Evolutionary conservation across 2,888 invertebrate genomes (phyloP).

Genomic region (Drosophila buzzatii): DNA sequence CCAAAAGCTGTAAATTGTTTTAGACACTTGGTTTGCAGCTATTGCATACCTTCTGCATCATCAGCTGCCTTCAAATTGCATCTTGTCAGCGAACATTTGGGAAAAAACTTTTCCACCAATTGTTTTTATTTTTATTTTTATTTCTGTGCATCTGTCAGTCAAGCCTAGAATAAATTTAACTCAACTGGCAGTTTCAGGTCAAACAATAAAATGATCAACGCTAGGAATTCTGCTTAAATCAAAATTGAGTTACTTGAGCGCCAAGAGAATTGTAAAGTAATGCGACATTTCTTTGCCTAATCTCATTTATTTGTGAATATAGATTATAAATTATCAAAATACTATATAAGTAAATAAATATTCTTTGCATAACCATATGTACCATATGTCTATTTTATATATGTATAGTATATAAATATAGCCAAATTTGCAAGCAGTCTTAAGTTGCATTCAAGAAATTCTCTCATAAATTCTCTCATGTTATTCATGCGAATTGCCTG

Average conservation of each 20-base stretch:
- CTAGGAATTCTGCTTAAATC: not conserved
- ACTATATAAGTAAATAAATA: too few species aligned
- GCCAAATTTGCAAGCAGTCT: not conserved
- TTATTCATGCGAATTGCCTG: not conserved
- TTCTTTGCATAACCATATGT: too few species aligned
- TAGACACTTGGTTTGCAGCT: slow-evolving; percentile 29
- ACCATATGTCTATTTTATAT: too few species aligned
- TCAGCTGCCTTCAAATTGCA: slow-evolving; percentile 32
- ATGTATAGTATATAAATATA: not conserved
- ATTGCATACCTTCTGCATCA: slow-evolving; percentile 6
- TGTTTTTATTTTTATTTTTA: too few species aligned
- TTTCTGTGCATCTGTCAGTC: slow-evolving; percentile 7
- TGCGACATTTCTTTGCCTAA: too few species aligned
- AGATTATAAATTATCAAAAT: too few species aligned
- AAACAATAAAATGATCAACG: slow-evolving; percentile 17
- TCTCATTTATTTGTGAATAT: too few species aligned
- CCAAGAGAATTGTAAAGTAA: too few species aligned
- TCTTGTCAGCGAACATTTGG: slow-evolving; percentile 32
- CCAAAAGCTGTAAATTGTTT: slow-evolving; percentile 40
- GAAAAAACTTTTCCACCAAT: slow-evolving; percentile 32
- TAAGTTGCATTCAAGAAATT: not conserved
- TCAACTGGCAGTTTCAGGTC: slow-evolving; percentile 12
- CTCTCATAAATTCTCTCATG: not conserved
- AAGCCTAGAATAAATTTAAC: slow-evolving; percentile 32
- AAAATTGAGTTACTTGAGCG: not conserved